phyloP scores from a whole-genome alignment of 2,888 invertebrate genomes.

The Lacanobia oleracea region DNA sequence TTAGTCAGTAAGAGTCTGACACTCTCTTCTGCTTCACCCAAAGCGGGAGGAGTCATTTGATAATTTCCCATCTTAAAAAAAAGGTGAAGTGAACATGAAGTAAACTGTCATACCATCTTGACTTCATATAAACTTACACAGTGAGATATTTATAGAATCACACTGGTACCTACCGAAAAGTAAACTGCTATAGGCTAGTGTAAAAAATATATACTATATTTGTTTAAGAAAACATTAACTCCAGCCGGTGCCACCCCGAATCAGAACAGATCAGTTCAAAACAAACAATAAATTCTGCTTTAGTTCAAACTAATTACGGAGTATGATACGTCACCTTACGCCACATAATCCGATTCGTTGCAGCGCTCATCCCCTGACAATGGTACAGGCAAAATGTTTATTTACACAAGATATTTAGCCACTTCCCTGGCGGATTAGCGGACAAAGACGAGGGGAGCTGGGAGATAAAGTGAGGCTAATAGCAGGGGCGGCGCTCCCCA shows the following conservation, averaged over 20 bases:
- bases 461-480: slow-evolving; percentile 86
- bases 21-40: too few species aligned
- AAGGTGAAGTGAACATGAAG: too few species aligned
- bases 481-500: slow-evolving; percentile 83
- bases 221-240: slow-evolving; percentile 21
- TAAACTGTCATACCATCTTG: too few species aligned
- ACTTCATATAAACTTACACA: too few species aligned
- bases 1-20: too few species aligned
- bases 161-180: too few species aligned
- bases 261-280: slow-evolving; percentile 28
- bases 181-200: neutral
- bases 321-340: slow-evolving; percentile 81
- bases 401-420: slow-evolving; percentile 91
- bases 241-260: slow-evolving; percentile 2
- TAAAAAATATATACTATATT: slow-evolving; percentile 4
- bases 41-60: too few species aligned
- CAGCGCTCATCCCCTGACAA: slow-evolving; percentile 85
- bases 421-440: slow-evolving; percentile 89
- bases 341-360: slow-evolving; percentile 87
- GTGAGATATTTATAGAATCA: too few species aligned
- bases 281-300: slow-evolving; percentile 76
- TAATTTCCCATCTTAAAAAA: too few species aligned
- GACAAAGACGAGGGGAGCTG: slow-evolving; percentile 83
- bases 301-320: slow-evolving; percentile 81
- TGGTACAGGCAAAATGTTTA: slow-evolving; percentile 87